Percentiles rank a stretch among this genome's conserved stretches.
phyloP scores from a whole-genome alignment of 2,888 invertebrate species.

The Encarsia formosa region DNA sequence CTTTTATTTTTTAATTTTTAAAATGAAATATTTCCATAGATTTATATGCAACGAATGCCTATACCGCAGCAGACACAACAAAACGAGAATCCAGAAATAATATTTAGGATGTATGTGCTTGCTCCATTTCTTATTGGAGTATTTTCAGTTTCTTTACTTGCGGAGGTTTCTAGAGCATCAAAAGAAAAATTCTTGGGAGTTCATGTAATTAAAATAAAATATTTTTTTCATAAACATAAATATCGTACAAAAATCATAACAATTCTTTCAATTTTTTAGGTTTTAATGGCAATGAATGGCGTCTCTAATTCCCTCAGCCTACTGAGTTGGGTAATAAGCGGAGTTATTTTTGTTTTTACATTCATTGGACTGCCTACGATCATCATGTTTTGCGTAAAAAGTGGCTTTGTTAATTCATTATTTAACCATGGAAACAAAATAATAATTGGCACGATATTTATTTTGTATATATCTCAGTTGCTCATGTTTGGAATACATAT shows the following conservation, averaged over 20 bases:
- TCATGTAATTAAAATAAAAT: conserved; percentile 34
- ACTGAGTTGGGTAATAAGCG: conserved; percentile 40
- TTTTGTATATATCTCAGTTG: conserved; percentile 9
- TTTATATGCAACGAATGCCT: conserved; percentile 38
- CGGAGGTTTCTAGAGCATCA: conserved; percentile 36
- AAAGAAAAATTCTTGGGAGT: conserved; percentile 42
- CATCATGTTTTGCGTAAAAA: conserved; percentile 31
- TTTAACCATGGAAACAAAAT: conserved; percentile 16
- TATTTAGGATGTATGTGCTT: conserved; percentile 30
- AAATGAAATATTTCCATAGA: not conserved
- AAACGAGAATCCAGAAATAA: conserved; percentile 18
- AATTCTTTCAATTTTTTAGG: conserved; percentile 28
- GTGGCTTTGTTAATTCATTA: conserved; percentile 5
- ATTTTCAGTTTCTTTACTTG: conserved; percentile 37
- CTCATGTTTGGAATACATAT: conserved; percentile 22
- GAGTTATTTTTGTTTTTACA: conserved; percentile 33
- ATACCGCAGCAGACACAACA: conserved; percentile 34
- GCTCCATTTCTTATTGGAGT: conserved; percentile 31
- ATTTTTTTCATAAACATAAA: too few species aligned
- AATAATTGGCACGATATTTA: conserved; percentile 13
- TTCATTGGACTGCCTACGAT: conserved; percentile 34
- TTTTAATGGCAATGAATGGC: conserved; percentile 43
- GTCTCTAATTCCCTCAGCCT: conserved; percentile 38
- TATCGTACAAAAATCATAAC: not conserved
- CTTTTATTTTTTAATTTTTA: too few species aligned